A percentile compares a stretch with the other conserved stretches of the same genome.
Conservation (phyloP, 2,797 vertebrate genomes). For the Pangasius krempfi region DNA sequence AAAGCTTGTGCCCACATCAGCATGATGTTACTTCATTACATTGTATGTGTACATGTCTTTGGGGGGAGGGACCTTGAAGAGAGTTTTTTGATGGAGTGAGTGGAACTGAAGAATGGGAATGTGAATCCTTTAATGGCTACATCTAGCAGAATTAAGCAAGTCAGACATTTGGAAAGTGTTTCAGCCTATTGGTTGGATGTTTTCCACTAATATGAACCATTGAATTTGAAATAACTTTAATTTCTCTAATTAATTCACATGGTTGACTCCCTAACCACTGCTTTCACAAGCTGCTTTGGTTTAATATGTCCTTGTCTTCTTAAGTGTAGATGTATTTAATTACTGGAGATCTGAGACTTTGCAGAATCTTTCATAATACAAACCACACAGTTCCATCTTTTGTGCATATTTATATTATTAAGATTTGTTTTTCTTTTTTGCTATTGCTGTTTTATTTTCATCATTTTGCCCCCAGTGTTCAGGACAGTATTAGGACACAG, state of each 20-base stretch:
- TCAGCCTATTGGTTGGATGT: neutral
- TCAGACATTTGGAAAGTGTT: slow-evolving; percentile 3
- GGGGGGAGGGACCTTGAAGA: neutral
- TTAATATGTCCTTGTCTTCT: neutral
- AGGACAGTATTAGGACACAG: neutral
- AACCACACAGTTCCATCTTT: neutral
- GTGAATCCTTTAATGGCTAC: neutral
- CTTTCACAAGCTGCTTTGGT: neutral
- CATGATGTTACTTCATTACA: neutral
- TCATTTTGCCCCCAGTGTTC: no score
- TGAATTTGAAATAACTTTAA: neutral
- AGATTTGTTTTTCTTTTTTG: neutral
- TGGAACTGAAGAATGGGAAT: neutral
- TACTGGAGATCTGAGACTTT: neutral
- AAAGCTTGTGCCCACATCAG: neutral
- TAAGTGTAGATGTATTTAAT: neutral
- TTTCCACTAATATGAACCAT: neutral
- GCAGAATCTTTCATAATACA: neutral
- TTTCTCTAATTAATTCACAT: neutral
- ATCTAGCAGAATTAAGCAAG: neutral
- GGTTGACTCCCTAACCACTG: neutral
- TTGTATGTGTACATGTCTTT: neutral
- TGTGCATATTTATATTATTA: neutral
- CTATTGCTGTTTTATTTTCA: neutral
- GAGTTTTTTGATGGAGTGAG: neutral